Conservation (phyloP, 2,113 vertebrate genomes). For the Corythornis madagascariensis region DNA sequence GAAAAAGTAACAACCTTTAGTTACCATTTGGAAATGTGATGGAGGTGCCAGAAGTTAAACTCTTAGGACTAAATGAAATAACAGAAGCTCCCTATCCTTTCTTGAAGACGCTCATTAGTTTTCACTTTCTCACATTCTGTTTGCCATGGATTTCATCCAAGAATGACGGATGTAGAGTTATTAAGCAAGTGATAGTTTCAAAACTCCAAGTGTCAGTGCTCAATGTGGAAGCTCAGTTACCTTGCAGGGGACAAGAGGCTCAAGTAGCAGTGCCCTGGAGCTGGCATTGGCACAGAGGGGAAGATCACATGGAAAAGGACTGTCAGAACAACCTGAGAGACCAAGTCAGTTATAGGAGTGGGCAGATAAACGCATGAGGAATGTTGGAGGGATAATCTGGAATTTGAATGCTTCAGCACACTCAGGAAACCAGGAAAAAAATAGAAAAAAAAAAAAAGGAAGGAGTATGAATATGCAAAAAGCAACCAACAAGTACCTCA, state of each 20-base stretch:
- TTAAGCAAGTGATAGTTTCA: conserved; percentile 79
- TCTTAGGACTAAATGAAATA: conserved; percentile 75
- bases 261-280: not conserved
- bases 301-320: not conserved
- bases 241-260: conserved; percentile 45
- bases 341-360: not conserved
- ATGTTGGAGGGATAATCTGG: not conserved
- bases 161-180: conserved; percentile 75
- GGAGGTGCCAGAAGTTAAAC: conserved; percentile 79
- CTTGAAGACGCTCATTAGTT: conserved; percentile 80
- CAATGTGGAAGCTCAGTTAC: conserved; percentile 67
- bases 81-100: conserved; percentile 78
- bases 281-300: not conserved
- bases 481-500: not conserved
- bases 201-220: conserved; percentile 73
- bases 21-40: conserved; percentile 80
- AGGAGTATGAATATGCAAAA: not conserved
- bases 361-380: conserved; percentile 6
- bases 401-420: not conserved
- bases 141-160: conserved; percentile 78
- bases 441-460: not conserved
- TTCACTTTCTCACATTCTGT: conserved; percentile 81
- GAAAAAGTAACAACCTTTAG: conserved; percentile 78
- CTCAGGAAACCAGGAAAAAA: not conserved
- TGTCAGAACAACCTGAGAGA: conserved; percentile 17